phyloP scores from a whole-genome alignment of 2,797 vertebrate genomes.

The Hoplostethus mediterraneus region DNA sequence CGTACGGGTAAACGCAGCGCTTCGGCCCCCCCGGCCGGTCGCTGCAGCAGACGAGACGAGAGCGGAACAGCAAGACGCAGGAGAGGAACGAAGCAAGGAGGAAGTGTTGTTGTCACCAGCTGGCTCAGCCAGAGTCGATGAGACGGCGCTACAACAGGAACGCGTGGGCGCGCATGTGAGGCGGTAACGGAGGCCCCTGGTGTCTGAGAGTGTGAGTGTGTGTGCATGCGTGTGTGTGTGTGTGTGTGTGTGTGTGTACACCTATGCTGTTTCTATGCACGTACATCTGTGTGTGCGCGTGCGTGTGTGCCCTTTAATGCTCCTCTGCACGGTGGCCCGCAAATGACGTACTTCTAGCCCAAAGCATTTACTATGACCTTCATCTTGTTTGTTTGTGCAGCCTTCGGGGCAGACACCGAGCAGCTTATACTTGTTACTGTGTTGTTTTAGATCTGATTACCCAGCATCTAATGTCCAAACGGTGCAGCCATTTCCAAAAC shows the following conservation, averaged over 20 bases:
- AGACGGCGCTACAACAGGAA: constrained; percentile 74
- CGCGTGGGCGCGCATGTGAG: constrained; percentile 68
- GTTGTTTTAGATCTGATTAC: constrained; percentile 61
- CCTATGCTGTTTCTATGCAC: constrained; percentile 26
- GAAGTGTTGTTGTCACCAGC: constrained; percentile 81
- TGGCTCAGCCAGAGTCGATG: constrained; percentile 69
- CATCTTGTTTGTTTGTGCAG: constrained; percentile 67
- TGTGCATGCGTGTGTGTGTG: constrained; percentile 21
- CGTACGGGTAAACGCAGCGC: constrained; percentile 78
- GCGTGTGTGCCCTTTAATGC: constrained; percentile 54
- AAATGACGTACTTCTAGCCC: constrained; percentile 54
- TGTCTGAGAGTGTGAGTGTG: constrained; percentile 57
- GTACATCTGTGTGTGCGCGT: constrained; percentile 38
- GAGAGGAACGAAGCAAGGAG: constrained; percentile 66
- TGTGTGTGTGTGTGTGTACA: constrained; percentile 17
- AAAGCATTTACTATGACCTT: constrained; percentile 64
- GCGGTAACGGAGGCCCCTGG: constrained; percentile 55
- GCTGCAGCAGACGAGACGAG: constrained; percentile 74
- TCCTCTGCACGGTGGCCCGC: constrained; percentile 46
- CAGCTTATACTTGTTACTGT: constrained; percentile 49
- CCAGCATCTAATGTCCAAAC: constrained; percentile 45
- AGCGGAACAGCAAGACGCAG: constrained; percentile 65
- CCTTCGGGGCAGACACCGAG: constrained; percentile 55
- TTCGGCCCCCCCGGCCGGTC: constrained; percentile 66
- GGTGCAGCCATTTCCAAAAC: constrained; percentile 54